Percentiles rank a stretch among this genome's conserved stretches.
These are phyloP conservation scores for Drosophila phalerata DNA, from an alignment of 2,888 invertebrate genomes.

Conservation along the genomic window DNA sequence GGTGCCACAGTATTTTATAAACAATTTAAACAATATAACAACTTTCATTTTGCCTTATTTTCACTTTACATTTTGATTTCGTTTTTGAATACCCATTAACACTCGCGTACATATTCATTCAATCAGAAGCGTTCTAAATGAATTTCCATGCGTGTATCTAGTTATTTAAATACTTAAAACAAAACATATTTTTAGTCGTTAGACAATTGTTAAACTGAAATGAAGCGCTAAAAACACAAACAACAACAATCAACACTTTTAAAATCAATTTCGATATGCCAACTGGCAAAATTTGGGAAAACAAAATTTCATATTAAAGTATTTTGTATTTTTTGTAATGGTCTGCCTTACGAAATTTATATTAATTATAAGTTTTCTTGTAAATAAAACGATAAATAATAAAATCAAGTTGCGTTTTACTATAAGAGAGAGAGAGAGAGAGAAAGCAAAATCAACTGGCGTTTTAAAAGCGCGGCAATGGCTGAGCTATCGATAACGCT, in stretches of 20 bases:
- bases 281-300: constrained; percentile 37
- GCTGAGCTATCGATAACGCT: constrained; percentile 13
- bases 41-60: constrained; percentile 25
- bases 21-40: constrained; percentile 30
- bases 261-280: constrained; percentile 36
- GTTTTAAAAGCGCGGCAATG: constrained; percentile 18
- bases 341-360: constrained; percentile 59
- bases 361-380: constrained; percentile 71
- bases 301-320: constrained; percentile 46
- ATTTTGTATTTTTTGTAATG: constrained; percentile 47
- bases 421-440: neutral
- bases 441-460: neutral
- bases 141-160: constrained; percentile 83
- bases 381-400: constrained; percentile 73
- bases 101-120: constrained; percentile 76
- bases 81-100: constrained; percentile 46
- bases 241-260: constrained; percentile 22
- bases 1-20: constrained; percentile 76
- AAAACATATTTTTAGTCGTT: constrained; percentile 81
- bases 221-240: constrained; percentile 33
- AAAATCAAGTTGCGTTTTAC: neutral
- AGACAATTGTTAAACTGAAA: constrained; percentile 81
- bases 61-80: constrained; percentile 19
- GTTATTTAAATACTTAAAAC: constrained; percentile 80
- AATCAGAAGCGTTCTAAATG: constrained; percentile 74